Base-by-base conservation (phyloP, 2,797 vertebrate species). In the Enteromius anoplus region DNA sequence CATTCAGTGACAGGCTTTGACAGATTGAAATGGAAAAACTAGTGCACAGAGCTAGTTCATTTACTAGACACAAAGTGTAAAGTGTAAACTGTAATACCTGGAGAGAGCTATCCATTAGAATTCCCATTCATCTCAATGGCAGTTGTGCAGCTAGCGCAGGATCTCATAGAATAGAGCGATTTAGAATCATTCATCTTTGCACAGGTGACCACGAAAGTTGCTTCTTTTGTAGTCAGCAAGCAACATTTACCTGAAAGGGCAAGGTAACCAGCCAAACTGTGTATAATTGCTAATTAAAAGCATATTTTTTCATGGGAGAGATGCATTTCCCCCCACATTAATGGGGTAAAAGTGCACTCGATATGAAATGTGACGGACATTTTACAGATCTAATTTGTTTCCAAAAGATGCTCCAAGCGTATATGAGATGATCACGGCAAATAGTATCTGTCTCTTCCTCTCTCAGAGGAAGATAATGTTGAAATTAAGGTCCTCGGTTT, bases 1-100 rank as follows among this genome's bases (percentile, higher is more conserved):
- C 84, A 78, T 88, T 91, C 91, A 86, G 89, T 86, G 84, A 87
- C 85, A 87, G 90, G 87, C 89, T 89, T 84, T 88, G 90, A 89
- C 85, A 51, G 89, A 87, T 75, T 79, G 85, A 90, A 84, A 69
- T 70, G 91, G 91, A 82, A 86, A 89, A 92, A 92, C 92, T 87
- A 77, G 89, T 91, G 89, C 84, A 79, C 90, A 89, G 90, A 89
- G 68, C 75, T 76, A 75, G 84, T 64, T 80, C 45, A 89, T 89
- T 73, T 81, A 89, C 85, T 82, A 86, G 89, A 93, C 77, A 80
- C 89, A 90, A 88, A 90, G 89, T 85, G 79, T 90, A 85, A 11
- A 90, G 88, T 89, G 91, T 92, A 91, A 90, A 88, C 86, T 37
- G 78, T 69, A 53, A 69, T 80, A 69, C 47, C 78, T 80, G 64